Conservation (phyloP, 2,797 vertebrate species). For the Triplophysa yarkandensis region DNA sequence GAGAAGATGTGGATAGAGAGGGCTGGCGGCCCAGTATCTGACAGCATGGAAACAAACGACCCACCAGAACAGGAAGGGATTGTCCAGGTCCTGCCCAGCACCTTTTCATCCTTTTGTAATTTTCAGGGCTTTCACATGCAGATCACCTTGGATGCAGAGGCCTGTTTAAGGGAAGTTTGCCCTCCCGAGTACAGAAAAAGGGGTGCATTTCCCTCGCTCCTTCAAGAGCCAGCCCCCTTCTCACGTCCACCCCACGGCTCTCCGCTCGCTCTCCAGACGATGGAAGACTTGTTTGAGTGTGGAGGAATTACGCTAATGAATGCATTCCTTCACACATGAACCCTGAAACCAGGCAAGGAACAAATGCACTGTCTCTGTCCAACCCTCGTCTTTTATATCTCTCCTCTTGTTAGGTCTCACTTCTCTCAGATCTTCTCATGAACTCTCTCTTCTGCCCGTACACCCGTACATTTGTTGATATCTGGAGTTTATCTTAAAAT, state of each 20-base stretch:
- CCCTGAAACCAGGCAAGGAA: constrained; percentile 77
- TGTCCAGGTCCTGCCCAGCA: constrained; percentile 77
- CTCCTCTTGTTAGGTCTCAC: constrained; percentile 24
- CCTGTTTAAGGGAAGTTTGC: constrained; percentile 68
- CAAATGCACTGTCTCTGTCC: constrained; percentile 45
- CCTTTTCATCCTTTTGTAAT: constrained; percentile 82
- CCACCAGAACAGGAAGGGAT: constrained; percentile 76
- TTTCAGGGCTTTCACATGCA: constrained; percentile 81
- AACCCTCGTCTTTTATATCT: constrained; percentile 23
- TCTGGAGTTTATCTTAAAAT: constrained; percentile 46
- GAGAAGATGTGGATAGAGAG: constrained; percentile 45
- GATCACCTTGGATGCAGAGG: constrained; percentile 73
- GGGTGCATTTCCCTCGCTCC: constrained; percentile 78
- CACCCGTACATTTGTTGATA: constrained; percentile 38
- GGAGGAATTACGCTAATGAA: constrained; percentile 82
- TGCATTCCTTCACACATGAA: constrained; percentile 83
- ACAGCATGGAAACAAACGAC: constrained; percentile 78
- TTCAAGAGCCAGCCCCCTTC: constrained; percentile 36
- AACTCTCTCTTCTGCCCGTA: constrained; percentile 14
- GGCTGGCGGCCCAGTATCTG: constrained; percentile 66
- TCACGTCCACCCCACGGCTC: constrained; percentile 21
- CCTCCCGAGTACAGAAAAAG: constrained; percentile 54
- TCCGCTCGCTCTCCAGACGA: constrained; percentile 66
- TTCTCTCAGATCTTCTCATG: constrained; percentile 24
- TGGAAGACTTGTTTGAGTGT: constrained; percentile 75